Conservation (phyloP, 2,888 invertebrate genomes). For the Trypoxylon attenuatum region DNA sequence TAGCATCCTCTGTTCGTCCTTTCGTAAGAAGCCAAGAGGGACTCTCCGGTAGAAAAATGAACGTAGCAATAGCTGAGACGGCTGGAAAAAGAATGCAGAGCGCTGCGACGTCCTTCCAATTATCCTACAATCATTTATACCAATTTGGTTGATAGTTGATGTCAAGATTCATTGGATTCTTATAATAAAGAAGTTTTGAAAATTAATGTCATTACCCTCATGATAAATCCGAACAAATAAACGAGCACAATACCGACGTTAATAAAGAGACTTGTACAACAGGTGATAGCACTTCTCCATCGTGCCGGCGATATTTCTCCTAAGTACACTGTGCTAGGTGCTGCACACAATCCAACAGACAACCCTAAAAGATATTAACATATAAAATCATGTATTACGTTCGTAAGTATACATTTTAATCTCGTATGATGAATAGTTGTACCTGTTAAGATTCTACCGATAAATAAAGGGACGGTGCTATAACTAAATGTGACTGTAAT, state of each 20-base stretch:
- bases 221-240: conserved; percentile 10
- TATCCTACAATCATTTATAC: too few relatives aligned
- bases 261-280: conserved; percentile 69
- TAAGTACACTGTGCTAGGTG: conserved; percentile 76
- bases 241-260: conserved; percentile 3
- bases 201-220: too few relatives aligned
- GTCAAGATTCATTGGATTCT: neutral
- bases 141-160: neutral
- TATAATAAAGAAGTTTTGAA: neutral
- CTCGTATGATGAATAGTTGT: neutral
- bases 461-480: conserved; percentile 64
- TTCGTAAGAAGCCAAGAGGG: conserved; percentile 75
- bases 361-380: conserved; percentile 58
- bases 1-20: conserved; percentile 73
- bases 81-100: conserved; percentile 70
- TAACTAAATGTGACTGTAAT: conserved; percentile 72
- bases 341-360: conserved; percentile 74
- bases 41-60: conserved; percentile 75
- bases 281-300: conserved; percentile 74
- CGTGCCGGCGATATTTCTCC: conserved; percentile 74
- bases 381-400: too few relatives aligned
- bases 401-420: neutral
- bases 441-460: conserved; percentile 73
- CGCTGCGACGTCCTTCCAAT: conserved; percentile 69
- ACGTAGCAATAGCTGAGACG: conserved; percentile 67